Evolutionary conservation across 2,113 vertebrate species (phyloP), one percentile per base, ranked within the genome.

Genomic region (Spheniscus mendiculus): DNA sequence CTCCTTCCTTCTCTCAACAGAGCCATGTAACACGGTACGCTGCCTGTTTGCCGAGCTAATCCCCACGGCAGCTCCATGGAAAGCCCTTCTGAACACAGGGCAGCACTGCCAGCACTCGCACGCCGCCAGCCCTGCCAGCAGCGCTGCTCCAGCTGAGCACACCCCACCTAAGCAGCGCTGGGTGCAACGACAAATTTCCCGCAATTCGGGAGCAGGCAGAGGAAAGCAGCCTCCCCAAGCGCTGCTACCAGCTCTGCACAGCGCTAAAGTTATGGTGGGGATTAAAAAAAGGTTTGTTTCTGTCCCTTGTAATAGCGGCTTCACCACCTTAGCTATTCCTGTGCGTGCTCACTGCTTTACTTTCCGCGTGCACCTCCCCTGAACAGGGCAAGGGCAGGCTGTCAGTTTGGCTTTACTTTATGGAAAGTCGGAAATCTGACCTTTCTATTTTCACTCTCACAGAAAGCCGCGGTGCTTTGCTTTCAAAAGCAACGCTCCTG

Each of bases 241-340:
- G 1, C 47, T 5, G 58, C 58, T 5, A 12, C 56, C 58, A 8
- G 40, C 69, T 34, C 55, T 4, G 14, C 36, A 18, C 4, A 18
- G 29, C 4, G 0, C 69, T 10, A 4, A 1, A 50, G 49, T 14
- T 9, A 21, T 3, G 10, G 8, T 2, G 7, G 23, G 66, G 42
- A 42, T 29, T 42, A 11, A 26, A 42, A 25, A 26, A 30, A 40
- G 12, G 42, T 29, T 50, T 0, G 2, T 15, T 52, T 30, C 55
- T 62, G 15, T 8, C 55, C 63, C 53, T n/a, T 3, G 5, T 2
- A n/a, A 49, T 1, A 14, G 62, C 5, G 1, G 29, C 47, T 61
- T 25, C 38, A 7, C 72, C 72, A 15, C 30, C 26, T 8, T 1
- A 11, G 63, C n/a, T 34, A 4, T 27, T 27, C 7, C 72, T 30